phyloP scores from a whole-genome alignment of 2,797 vertebrate species.

The Phoebastria nigripes region DNA sequence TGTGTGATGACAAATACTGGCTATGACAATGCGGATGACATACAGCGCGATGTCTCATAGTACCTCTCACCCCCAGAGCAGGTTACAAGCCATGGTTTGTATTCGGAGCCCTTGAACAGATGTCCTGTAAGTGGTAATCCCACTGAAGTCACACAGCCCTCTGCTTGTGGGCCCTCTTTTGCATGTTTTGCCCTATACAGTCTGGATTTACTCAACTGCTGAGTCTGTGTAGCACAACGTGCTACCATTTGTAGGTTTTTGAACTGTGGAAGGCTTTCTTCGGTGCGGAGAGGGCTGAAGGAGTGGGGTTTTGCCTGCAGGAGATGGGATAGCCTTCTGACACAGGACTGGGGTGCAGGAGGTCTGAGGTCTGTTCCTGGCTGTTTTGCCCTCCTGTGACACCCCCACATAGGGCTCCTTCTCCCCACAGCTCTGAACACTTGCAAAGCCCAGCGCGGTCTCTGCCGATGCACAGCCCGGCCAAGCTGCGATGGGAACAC shows the following conservation, averaged over 20 bases:
- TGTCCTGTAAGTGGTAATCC: background rate
- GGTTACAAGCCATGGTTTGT: background rate
- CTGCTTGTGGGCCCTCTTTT: background rate
- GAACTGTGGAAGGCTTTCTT: background rate
- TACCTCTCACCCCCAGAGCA: background rate
- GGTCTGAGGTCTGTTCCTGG: background rate
- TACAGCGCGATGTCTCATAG: fast-evolving
- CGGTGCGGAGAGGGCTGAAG: background rate
- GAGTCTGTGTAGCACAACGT: background rate
- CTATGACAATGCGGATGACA: background rate
- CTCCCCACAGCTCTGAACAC: background rate
- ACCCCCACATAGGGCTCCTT: background rate
- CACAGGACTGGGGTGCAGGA: background rate
- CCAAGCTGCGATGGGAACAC: fast-evolving
- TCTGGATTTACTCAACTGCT: background rate
- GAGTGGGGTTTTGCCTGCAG: background rate
- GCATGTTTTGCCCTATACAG: background rate
- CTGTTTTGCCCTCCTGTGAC: background rate
- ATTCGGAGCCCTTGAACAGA: background rate
- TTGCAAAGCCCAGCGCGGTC: background rate
- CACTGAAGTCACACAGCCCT: background rate
- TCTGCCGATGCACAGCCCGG: fast-evolving
- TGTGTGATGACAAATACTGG: background rate
- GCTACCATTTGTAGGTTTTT: background rate
- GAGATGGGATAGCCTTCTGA: background rate